Base-by-base conservation (phyloP, 1,140 invertebrate species). In the Wasmannia auropunctata region DNA sequence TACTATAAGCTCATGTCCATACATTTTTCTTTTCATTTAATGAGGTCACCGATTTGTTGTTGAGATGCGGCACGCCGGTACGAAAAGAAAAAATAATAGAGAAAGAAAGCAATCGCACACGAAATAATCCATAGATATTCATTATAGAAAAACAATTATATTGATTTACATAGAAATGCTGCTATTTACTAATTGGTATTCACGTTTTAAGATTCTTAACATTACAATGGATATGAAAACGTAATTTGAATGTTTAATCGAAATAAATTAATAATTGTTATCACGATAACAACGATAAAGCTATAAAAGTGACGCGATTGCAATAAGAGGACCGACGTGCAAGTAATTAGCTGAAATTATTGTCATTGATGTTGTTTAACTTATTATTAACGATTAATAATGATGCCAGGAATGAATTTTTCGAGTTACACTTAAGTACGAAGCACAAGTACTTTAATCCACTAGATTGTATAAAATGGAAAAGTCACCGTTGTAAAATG, bases 341-440 rank as follows among this genome's bases (percentile, higher is more conserved):
- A 87, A 87, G 85, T 81, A 62, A 88, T 80, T 87, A 87, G 54
- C 5, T 60, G 80, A 88, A 88, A 88, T 88, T 88, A 88, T 88
- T 88, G 87, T 88, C 87, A 88, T 87, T 58, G 62, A 72, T 87
- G 67, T 88, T 65, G 56, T 75, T 65, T 87, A 87, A 56, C 72
- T 63, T 67, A 81, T 62, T 63, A 37, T 84, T 79, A 69, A 80
- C 31, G 28, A 60, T 75, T 75, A 84, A 72, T 46, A 54, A 54
- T 56, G 51, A 54, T 56, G 51, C 4, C 25, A 37, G 28, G 25
- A 16, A 70, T 81, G 49, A 70, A 56, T 25, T 34, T 34, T 43
- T 34, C n/a, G 60, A 49, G 56, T 67, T 67, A 85, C 65, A 56
- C 76, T 31, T 25, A 46, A 56, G 60, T 80, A 67, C 43, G 74